Conservation (phyloP, 2,797 vertebrate genomes). For the Aeoliscus strigatus region DNA sequence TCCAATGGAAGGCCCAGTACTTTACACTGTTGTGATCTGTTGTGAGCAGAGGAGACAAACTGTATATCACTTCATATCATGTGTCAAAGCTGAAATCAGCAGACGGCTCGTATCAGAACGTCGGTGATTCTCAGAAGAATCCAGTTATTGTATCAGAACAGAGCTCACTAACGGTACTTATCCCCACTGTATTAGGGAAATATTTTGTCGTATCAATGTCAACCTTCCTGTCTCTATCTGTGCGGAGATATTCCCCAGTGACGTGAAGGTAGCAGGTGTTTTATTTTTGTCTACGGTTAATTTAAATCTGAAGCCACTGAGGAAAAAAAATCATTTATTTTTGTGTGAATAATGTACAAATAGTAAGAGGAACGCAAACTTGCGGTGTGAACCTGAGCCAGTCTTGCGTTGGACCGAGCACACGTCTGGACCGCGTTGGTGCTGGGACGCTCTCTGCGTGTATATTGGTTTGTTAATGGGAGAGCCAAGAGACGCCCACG, state of each 20-base stretch:
- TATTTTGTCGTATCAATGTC: slow-evolving; percentile 36
- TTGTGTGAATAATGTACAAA: slow-evolving; percentile 84
- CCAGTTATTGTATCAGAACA: slow-evolving; percentile 16
- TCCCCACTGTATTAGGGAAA: slow-evolving; percentile 31
- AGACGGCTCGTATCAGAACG: not conserved
- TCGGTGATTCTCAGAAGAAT: slow-evolving; percentile 1
- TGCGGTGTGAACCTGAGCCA: slow-evolving; percentile 73
- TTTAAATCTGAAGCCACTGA: slow-evolving; percentile 79
- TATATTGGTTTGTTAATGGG: slow-evolving; percentile 71
- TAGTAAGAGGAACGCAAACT: slow-evolving; percentile 64
- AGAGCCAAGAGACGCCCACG: slow-evolving; percentile 45
- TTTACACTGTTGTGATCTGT: slow-evolving; percentile 36
- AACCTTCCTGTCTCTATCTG: slow-evolving; percentile 41
- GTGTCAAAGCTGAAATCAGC: slow-evolving; percentile 4
- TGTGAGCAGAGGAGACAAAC: not conserved
- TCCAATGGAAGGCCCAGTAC: slow-evolving; percentile 39
- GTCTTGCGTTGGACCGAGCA: slow-evolving; percentile 55
- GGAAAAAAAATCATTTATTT: slow-evolving; percentile 63
- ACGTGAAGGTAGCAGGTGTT: slow-evolving; percentile 77
- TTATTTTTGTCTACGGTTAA: slow-evolving; percentile 61
- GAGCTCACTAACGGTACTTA: slow-evolving; percentile 63
- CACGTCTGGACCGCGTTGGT: slow-evolving; percentile 48
- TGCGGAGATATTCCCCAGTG: slow-evolving; percentile 41
- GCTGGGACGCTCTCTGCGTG: slow-evolving; percentile 66
- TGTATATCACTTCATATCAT: slow-evolving; percentile 29